Percentiles rank a stretch among this genome's conserved stretches.
Conservation (phyloP, 2,888 invertebrate species). For the Ochropacha duplaris region DNA sequence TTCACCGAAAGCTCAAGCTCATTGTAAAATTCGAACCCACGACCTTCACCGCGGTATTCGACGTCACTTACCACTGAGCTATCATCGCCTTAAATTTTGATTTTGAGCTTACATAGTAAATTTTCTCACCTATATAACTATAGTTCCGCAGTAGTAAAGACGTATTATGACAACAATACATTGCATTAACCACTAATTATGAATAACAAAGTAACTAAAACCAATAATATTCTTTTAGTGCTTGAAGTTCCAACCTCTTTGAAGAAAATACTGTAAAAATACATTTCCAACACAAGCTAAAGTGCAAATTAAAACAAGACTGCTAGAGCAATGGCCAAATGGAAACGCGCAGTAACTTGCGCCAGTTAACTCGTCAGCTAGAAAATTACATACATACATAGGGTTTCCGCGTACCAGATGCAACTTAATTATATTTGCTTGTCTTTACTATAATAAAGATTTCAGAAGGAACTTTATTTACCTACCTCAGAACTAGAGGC, state of each 20-base stretch:
- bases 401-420: slow-evolving; percentile 33
- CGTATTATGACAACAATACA: not conserved
- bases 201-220: not conserved
- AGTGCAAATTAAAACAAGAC: not conserved
- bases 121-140: too few species aligned
- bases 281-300: not conserved
- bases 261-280: not conserved
- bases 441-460: not conserved
- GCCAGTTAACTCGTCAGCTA: slow-evolving; percentile 32
- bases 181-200: not conserved
- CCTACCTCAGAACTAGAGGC: too few species aligned
- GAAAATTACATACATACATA: slow-evolving; percentile 50
- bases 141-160: too few species aligned
- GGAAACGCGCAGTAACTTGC: slow-evolving; percentile 13
- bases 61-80: too few species aligned
- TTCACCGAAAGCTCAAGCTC: too few species aligned
- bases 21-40: too few species aligned
- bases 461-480: not conserved
- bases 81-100: too few species aligned
- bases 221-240: not conserved
- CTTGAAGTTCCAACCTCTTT: not conserved
- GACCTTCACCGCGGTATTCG: too few species aligned
- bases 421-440: slow-evolving; percentile 44
- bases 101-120: too few species aligned
- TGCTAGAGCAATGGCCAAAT: slow-evolving; percentile 7